Percentiles rank a stretch among this genome's conserved stretches.
Conservation (phyloP, 2,113 vertebrate species). For the Rissa tridactyla region DNA sequence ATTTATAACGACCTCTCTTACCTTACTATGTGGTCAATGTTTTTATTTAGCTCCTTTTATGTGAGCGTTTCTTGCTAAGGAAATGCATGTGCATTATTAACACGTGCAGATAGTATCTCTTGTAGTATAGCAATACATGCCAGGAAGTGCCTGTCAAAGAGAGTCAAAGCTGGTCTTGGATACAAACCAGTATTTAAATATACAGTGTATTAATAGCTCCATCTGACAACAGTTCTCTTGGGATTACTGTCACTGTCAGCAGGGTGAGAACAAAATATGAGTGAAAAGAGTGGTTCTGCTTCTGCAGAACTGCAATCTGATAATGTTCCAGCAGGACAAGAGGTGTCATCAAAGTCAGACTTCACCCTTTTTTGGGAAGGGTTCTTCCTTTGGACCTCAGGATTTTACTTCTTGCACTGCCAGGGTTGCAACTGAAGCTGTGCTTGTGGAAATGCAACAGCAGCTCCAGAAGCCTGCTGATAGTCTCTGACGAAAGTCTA, state of each 20-base stretch:
- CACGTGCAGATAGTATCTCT: not conserved
- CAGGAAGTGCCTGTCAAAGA: not conserved
- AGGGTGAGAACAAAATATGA: not conserved
- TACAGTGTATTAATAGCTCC: not conserved
- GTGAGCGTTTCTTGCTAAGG: not conserved
- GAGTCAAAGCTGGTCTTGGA: not conserved
- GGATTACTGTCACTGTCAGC: slow-evolving; percentile 9
- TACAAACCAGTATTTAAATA: slow-evolving; percentile 12
- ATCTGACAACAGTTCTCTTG: not conserved
- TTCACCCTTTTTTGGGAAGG: not conserved
- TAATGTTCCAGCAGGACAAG: not conserved
- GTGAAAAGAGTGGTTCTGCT: not conserved
- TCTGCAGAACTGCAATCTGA: not conserved
- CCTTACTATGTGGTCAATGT: not conserved
- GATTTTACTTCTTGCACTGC: not conserved
- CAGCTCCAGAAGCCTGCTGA: not conserved
- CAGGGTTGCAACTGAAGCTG: not conserved
- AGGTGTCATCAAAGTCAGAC: not conserved
- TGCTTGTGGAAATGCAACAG: not conserved
- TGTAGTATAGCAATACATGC: not conserved
- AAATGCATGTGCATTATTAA: not conserved
- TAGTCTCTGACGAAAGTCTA: not conserved
- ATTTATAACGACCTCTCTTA: not conserved
- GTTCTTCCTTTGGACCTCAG: not conserved
- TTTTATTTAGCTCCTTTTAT: not conserved